These are phyloP conservation scores for Chymomyza caudatula DNA, from an alignment of 2,888 invertebrate species.

Conservation along the genomic window DNA sequence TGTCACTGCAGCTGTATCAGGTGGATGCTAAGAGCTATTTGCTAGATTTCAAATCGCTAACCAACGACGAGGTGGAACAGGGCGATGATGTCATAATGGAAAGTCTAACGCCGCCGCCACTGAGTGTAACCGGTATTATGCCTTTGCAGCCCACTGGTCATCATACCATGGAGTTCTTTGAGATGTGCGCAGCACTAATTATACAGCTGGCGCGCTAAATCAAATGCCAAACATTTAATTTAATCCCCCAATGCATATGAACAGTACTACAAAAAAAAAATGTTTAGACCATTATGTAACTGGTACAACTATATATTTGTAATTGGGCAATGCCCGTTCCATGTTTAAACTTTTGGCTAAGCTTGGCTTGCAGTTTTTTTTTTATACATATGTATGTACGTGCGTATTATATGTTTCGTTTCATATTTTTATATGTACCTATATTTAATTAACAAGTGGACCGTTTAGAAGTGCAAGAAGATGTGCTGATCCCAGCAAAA, in stretches of 20 bases:
- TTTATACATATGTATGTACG: not conserved
- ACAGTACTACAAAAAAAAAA: not conserved
- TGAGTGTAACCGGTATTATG: conserved; percentile 66
- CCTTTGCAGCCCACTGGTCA: conserved; percentile 83
- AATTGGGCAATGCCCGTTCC: not conserved
- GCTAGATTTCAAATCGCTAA: conserved; percentile 97
- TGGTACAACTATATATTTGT: not conserved
- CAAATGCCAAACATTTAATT: not conserved
- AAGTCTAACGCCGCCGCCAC: conserved; percentile 76
- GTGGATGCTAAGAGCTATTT: conserved; percentile 99
- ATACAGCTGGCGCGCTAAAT: conserved; percentile 95
- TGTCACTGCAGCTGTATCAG: conserved; percentile 99
- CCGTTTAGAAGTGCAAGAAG: not conserved
- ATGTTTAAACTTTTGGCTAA: conserved; percentile 1
- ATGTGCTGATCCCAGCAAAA: not conserved
- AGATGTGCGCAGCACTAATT: conserved; percentile 99
- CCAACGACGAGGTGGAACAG: conserved; percentile 84
- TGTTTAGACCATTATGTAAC: not conserved
- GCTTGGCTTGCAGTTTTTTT: conserved; percentile 4
- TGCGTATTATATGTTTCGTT: not conserved
- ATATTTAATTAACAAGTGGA: not conserved
- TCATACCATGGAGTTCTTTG: conserved; percentile 99
- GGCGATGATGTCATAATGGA: conserved; percentile 78
- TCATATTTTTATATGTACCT: not conserved
- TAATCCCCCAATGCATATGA: not conserved